These are phyloP conservation scores for Acrossocheilus wenchowensis DNA, from an alignment of 2,797 vertebrate species.

Conservation along the genomic window DNA sequence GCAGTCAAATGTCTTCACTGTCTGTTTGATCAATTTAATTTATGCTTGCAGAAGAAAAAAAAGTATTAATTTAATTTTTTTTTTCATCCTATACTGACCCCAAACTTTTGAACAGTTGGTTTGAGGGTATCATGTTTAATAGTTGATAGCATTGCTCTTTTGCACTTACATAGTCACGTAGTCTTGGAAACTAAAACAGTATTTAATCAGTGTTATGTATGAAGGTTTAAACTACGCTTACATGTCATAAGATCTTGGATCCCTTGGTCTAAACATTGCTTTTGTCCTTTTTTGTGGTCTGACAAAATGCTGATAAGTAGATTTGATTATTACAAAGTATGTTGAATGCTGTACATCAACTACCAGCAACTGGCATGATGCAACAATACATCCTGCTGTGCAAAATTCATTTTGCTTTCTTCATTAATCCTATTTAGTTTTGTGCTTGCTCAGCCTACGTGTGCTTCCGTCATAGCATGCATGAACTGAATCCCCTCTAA, in stretches of 20 bases:
- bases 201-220: not conserved
- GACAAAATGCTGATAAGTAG: not conserved
- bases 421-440: constrained; percentile 10
- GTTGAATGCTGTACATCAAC: not conserved
- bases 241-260: not conserved
- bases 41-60: not conserved
- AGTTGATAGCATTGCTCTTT: not conserved
- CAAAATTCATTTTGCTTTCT: not conserved
- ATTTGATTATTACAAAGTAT: not conserved
- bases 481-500: constrained; percentile 7
- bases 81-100: not conserved
- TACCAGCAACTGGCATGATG: not conserved
- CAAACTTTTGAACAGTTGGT: not conserved
- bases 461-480: constrained; percentile 2
- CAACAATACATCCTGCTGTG: not conserved
- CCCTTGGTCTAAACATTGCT: not conserved
- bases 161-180: not conserved
- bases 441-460: constrained; percentile 36
- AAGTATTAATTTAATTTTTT: not conserved
- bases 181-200: too few relatives aligned
- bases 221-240: not conserved
- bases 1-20: not conserved
- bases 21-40: not conserved
- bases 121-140: not conserved
- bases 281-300: not conserved